Evolutionary conservation across 2,797 vertebrate species (phyloP).

Genomic region (Malacoctenus gilli): DNA sequence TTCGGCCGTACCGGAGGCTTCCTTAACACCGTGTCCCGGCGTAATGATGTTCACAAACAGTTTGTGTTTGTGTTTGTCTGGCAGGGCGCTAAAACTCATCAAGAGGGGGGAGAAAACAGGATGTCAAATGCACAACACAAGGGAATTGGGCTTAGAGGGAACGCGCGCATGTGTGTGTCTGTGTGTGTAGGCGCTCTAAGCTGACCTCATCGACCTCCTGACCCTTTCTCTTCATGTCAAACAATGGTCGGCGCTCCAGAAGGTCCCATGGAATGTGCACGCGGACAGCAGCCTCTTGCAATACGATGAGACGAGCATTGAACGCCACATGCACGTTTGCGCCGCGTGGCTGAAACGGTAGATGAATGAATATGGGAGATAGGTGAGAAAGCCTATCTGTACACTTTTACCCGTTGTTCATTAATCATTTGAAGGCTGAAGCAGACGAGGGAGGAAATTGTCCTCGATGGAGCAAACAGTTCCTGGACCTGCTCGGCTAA

Average conservation of each 20-base stretch:
- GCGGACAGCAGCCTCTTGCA: slow-evolving; percentile 31
- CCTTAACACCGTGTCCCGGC: slow-evolving; percentile 35
- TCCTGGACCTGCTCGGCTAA: background rate
- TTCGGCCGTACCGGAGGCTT: slow-evolving; percentile 10
- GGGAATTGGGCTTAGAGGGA: slow-evolving; percentile 21
- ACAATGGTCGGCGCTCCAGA: slow-evolving; percentile 41
- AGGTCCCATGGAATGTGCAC: slow-evolving; percentile 30
- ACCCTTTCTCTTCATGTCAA: slow-evolving; percentile 45
- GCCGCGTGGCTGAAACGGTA: too few species aligned
- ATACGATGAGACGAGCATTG: slow-evolving; percentile 8
- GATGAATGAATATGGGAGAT: too few species aligned
- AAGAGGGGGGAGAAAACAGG: slow-evolving; percentile 39
- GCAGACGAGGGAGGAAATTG: slow-evolving; percentile 4
- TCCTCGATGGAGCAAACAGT: background rate
- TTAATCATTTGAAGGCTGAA: background rate
- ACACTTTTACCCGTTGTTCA: background rate
- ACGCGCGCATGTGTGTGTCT: slow-evolving; percentile 11
- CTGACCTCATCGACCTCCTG: slow-evolving; percentile 47
- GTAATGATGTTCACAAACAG: slow-evolving; percentile 13
- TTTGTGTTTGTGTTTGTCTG: slow-evolving; percentile 26
- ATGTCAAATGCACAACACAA: slow-evolving; percentile 30
- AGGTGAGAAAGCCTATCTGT: too few species aligned
- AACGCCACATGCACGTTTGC: too few species aligned
- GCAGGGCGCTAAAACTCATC: slow-evolving; percentile 20
- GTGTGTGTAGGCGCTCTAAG: slow-evolving; percentile 29